Conservation (phyloP, 2,888 invertebrate genomes). For the Synergus gifuensis region DNA sequence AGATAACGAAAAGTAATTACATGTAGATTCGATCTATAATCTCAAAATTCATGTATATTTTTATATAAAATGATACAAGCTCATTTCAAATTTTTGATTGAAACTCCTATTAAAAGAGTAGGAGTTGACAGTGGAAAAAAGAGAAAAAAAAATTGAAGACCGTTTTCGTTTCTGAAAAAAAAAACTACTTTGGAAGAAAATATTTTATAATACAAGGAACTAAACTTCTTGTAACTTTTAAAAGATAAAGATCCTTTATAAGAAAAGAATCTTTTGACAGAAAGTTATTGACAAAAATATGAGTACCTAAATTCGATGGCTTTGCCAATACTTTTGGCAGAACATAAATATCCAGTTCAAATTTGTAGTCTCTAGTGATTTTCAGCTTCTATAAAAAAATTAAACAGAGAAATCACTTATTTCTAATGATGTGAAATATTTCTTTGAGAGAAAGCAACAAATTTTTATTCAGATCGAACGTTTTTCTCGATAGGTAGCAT, state of each 20-base stretch:
- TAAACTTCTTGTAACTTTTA: not conserved
- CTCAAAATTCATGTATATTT: too few relatives aligned
- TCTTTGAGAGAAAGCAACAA: not conserved
- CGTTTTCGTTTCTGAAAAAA: not conserved
- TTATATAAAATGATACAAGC: too few relatives aligned
- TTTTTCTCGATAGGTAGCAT: not conserved
- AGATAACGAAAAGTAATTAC: too few relatives aligned
- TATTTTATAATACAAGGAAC: not conserved
- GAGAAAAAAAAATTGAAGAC: not conserved
- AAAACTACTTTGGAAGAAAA: not conserved
- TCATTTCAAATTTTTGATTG: not conserved
- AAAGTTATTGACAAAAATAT: not conserved
- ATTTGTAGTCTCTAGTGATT: not conserved
- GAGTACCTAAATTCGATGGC: not conserved
- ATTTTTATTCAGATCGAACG: not conserved
- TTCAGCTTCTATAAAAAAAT: not conserved
- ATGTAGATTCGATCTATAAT: too few relatives aligned
- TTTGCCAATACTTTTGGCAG: not conserved
- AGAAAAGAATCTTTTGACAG: not conserved
- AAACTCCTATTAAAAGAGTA: not conserved
- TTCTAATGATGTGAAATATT: not conserved
- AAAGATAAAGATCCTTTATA: not conserved
- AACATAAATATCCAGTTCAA: not conserved
- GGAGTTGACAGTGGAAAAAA: not conserved
- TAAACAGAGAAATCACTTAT: not conserved